phyloP scores from a whole-genome alignment of 1,140 invertebrate genomes.

The Nephotettix cincticeps region DNA sequence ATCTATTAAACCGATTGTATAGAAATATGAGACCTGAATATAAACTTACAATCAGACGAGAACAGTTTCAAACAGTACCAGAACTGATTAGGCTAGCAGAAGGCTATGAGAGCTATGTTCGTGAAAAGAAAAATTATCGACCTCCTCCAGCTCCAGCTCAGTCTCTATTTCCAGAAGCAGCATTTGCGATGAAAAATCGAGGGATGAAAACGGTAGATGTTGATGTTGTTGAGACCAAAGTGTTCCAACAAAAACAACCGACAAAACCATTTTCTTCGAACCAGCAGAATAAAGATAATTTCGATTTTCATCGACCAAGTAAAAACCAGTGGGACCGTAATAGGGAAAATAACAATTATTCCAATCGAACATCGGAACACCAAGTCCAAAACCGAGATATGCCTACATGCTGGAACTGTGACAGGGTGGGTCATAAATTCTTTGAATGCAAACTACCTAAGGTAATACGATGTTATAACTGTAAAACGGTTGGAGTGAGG shows the following conservation, averaged over 20 bases:
- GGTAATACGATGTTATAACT: not conserved
- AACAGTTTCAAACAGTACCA: not conserved
- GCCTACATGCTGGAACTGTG: not conserved
- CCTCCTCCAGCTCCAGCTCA: not conserved
- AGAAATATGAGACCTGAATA: conserved; percentile 1
- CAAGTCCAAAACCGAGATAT: not conserved
- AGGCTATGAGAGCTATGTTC: not conserved
- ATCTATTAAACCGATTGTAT: not conserved
- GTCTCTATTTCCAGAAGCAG: not conserved
- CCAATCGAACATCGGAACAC: not conserved
- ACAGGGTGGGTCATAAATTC: not conserved
- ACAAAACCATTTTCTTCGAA: not conserved
- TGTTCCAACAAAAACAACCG: not conserved
- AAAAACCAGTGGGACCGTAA: not conserved
- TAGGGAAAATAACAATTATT: not conserved
- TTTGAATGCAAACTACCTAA: not conserved
- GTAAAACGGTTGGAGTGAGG: not conserved
- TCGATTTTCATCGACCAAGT: not conserved
- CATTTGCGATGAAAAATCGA: not conserved
- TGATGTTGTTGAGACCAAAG: not conserved
- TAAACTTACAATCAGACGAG: not conserved
- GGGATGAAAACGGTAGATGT: not conserved
- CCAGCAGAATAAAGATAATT: not conserved
- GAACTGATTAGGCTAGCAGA: not conserved
- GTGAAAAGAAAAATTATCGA: not conserved